phyloP scores from a whole-genome alignment of 2,888 invertebrate species.

The Lathronympha strigana region DNA sequence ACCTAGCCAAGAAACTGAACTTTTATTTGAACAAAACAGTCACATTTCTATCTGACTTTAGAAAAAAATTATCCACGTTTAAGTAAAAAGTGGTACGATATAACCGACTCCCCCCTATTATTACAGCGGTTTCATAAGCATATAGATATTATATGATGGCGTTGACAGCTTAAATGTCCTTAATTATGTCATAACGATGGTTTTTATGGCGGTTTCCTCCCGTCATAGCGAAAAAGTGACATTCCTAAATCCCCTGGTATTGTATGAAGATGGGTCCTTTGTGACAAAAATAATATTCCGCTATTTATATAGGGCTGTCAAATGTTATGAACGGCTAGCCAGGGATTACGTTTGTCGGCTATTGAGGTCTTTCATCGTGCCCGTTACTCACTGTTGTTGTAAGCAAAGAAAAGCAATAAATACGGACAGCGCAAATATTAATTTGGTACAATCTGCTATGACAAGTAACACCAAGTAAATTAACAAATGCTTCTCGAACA shows the following conservation, averaged over 20 bases:
- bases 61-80: too few species aligned
- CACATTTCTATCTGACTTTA: too few species aligned
- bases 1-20: too few species aligned
- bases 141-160: background rate
- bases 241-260: conserved; percentile 10
- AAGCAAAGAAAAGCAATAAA: conserved; percentile 28
- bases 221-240: background rate
- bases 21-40: too few species aligned
- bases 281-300: conserved; percentile 28
- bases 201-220: background rate
- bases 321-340: conserved; percentile 33
- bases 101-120: too few species aligned
- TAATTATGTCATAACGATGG: background rate
- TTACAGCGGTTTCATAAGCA: too few species aligned
- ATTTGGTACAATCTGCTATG: background rate
- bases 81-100: too few species aligned
- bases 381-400: conserved; percentile 28
- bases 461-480: background rate
- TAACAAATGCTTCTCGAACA: too few species aligned
- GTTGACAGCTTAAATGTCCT: background rate
- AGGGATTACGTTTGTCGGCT: conserved; percentile 30
- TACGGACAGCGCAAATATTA: conserved; percentile 19
- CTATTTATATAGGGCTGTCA: conserved; percentile 31
- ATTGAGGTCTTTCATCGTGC: conserved; percentile 28
- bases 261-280: conserved; percentile 14